Conservation (phyloP, 2,888 invertebrate species). For the Caenorhabditis sp. region DNA sequence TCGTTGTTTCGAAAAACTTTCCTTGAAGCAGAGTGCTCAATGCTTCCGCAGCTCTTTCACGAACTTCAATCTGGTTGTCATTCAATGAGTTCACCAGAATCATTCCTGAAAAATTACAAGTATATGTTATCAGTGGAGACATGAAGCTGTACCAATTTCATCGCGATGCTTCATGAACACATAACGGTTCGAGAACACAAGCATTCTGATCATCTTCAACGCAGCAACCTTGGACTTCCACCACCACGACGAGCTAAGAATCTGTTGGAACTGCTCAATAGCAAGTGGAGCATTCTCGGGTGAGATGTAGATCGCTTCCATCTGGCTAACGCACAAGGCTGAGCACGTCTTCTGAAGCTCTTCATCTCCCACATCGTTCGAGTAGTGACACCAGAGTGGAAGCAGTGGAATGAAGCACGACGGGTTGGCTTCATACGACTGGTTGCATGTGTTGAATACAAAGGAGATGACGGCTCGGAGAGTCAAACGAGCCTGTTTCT, state of each 20-base stretch:
- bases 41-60: constrained; percentile 90
- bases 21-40: constrained; percentile 93
- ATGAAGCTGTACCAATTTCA: constrained; percentile 46
- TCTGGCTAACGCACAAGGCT: constrained; percentile 64
- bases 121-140: background rate
- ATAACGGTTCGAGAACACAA: constrained; percentile 86
- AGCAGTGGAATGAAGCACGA: constrained; percentile 71
- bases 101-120: constrained; percentile 33
- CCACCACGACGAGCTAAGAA: constrained; percentile 71
- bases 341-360: constrained; percentile 71
- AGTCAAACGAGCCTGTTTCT: constrained; percentile 68
- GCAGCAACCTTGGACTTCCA: constrained; percentile 85
- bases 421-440: constrained; percentile 62
- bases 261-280: constrained; percentile 42
- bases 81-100: constrained; percentile 50
- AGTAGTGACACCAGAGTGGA: constrained; percentile 85
- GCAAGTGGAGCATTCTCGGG: constrained; percentile 42
- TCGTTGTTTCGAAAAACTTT: constrained; percentile 87
- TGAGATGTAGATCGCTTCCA: constrained; percentile 70
- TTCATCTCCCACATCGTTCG: constrained; percentile 87
- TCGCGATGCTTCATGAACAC: constrained; percentile 66
- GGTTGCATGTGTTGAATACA: constrained; percentile 68
- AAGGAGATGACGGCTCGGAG: constrained; percentile 74
- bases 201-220: constrained; percentile 84
- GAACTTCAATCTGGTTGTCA: constrained; percentile 85